A percentile compares a stretch with the other conserved stretches of the same genome.
These are phyloP conservation scores for Polyodon spathula DNA, from an alignment of 2,113 vertebrate genomes.

Conservation along the genomic window DNA sequence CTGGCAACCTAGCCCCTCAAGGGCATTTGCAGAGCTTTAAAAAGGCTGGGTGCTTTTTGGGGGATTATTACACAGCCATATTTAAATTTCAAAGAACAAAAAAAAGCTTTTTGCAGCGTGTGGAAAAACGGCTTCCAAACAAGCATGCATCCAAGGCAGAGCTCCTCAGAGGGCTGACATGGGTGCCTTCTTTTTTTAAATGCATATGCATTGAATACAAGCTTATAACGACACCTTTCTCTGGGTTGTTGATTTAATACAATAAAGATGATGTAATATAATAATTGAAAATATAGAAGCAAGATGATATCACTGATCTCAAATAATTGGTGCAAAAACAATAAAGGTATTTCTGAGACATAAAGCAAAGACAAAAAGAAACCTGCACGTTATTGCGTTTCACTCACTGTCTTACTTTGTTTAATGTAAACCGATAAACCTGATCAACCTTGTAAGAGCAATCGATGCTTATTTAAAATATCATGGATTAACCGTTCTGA, in stretches of 20 bases:
- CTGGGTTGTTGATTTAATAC: too few species aligned
- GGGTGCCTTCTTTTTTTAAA: slow-evolving; percentile 7
- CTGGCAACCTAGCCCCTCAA: slow-evolving; percentile 9
- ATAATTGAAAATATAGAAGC: neutral
- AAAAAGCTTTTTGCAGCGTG: slow-evolving; percentile 15
- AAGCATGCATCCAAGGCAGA: neutral
- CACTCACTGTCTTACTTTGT: slow-evolving; percentile 58
- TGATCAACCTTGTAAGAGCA: slow-evolving; percentile 59
- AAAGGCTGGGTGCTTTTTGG: slow-evolving; percentile 4
- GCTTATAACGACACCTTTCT: neutral
- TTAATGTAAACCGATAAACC: slow-evolving; percentile 66
- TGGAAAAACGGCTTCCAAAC: slow-evolving; percentile 12
- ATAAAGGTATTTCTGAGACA: slow-evolving; percentile 8
- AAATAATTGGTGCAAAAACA: neutral
- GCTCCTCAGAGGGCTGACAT: slow-evolving; percentile 9
- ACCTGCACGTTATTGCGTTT: slow-evolving; percentile 37
- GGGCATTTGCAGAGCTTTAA: slow-evolving; percentile 9
- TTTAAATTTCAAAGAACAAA: slow-evolving; percentile 14
- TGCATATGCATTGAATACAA: slow-evolving; percentile 5
- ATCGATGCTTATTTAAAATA: slow-evolving; percentile 69
- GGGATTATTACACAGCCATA: slow-evolving; percentile 19
- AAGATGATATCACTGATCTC: neutral
- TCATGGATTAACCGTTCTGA: slow-evolving; percentile 71
- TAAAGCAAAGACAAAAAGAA: slow-evolving; percentile 27
- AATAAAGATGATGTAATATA: neutral